Evolutionary conservation across 2,113 vertebrate genomes (phyloP), one percentile per base, ranked within the genome.

Genomic region (Hippocampus guttulatus): DNA sequence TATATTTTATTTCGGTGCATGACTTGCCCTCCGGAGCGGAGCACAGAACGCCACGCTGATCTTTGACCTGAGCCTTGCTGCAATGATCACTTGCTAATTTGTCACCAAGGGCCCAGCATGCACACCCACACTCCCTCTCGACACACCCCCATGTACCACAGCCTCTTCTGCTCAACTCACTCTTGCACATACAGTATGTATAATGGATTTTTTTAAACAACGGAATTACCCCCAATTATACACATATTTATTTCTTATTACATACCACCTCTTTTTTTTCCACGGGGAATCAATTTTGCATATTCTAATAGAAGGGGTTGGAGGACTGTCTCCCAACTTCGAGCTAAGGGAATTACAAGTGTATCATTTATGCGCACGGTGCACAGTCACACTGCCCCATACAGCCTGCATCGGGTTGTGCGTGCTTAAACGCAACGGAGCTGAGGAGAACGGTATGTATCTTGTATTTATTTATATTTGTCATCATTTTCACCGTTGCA

Each of bases 301-400:
- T 47, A 65, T 47, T 49, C 2, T 65, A 65, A 25, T 25, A 16
- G 15, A 5, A 16, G 18, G 14, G 41, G 74, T 64, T 61, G 23
- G 14, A 33, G 63, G 30, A 65, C 40, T 23, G 30, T 8, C 43
- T 90, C 82, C 87, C 80, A 88, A 90, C 92, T 94, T 93, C 92
- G 93, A 94, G 89, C 91, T 88, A 94, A 94, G 94, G 94, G 95
- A 93, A 93, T 93, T 93, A 93, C 92, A 93, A 91, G 91, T 93
- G 94, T 92, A 93, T 94, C 92, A 93, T 95, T 94, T 93, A 91
- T 94, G 91, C 93, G 90, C 88, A 68, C 78, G 89, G 91, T 92
- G 87, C 90, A 88, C 71, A 87, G 92, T 91, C 92, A 89, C 93
- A 67, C 84, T 88, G 64, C 64, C 14, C n/a, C 41, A 5, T 38